Evolutionary conservation across 37 sponge, comb jelly and placozoan species (phyloP), one percentile per base, ranked within the genome.

Genomic region (Tethya wilhelma): DNA sequence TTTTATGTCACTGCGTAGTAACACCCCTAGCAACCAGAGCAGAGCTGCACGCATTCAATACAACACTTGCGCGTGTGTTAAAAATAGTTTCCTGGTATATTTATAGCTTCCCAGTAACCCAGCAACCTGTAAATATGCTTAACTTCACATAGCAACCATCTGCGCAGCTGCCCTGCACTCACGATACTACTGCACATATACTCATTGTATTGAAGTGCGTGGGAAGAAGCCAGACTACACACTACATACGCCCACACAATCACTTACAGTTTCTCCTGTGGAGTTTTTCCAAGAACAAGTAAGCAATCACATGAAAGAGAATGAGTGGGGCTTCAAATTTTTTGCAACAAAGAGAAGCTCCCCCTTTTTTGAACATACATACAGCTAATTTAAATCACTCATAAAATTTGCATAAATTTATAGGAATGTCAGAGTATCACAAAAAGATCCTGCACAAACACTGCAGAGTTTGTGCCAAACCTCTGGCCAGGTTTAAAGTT

Each of bases 381-480:
- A 49, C 53, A 49, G 14, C 14, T 19, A 49, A 19, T 19, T 49
- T 49, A 9, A 49, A 49, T 49, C 14, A n/a, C n/a, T n/a, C 53
- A 49, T 19, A 19, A 49, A 9, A 62, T n/a, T 62, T 62, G 26
- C 7, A 62, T 62, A 62, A n/a, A 62, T 25, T n/a, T 25, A 25
- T 8, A 8, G 22, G 63, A 23, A 62, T 26, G 29, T 8, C 7
- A 25, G 63, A 62, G 7, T 62, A 26, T 25, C 63, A 62, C 63
- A 17, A 25, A 26, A 26, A 62, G 29, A 26, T 26, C 7, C 63
- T 62, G 26, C 19, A 11, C 7, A 62, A 62, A 26, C 63, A 62
- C 63, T 62, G 63, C 29, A 17, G 63, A 7, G 63, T 62, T 23
- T 62, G 63, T 62, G 63, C 28, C 23, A 62, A 62, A 8, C 23